Base-by-base conservation (phyloP, 1,140 invertebrate genomes). In the Anastrepha obliqua region DNA sequence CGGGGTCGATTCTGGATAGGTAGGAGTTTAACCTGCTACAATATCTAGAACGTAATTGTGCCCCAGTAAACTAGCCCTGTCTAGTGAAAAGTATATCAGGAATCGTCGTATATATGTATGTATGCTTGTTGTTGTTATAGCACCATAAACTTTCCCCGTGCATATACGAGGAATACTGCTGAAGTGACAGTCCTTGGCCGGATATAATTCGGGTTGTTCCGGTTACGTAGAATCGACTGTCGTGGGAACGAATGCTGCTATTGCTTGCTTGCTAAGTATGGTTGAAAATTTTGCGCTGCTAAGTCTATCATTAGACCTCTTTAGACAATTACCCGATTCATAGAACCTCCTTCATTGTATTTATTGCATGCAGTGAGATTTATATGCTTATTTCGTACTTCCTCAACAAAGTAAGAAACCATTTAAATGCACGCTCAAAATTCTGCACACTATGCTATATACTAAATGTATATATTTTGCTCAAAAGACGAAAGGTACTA, bases 341-440 rank as follows among this genome's bases (percentile, higher is more conserved):
- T 94, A 97, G 98, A 93, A 95, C 96, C 88, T 97, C 96, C 88
- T 99, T 99, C 93, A 96, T 98, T 90, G 96, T 96, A 20, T 99
- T 99, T 93, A 96, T 99, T 91, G 94, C 97, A 39, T 96, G 96
- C 89, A 98, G 98, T 59, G 95, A 98, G 91, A 92, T 97, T 70
- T 98, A 99, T 91, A 99, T 99, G 98, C 90, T 98, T 55, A 91
- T 97, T 78, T 95, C 95, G 90, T 96, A 97, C 94, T 94, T 96
- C 90, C 94, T 98, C 88, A 93, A 94, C 93, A 90, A 94, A 70
- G 39, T 70, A 39, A 70, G 13, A 47, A 47, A 42, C 9, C 4
- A 47, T 29, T 74, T 67, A 9, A 74, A 74, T 44, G 67, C 42
- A 74, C 67, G 42, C 64, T 65, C 42, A 74, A 74, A 47, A 74